Percentiles rank a stretch among this genome's conserved stretches.
phyloP scores from a whole-genome alignment of 2,113 vertebrate genomes.

The Clarias batrachus region DNA sequence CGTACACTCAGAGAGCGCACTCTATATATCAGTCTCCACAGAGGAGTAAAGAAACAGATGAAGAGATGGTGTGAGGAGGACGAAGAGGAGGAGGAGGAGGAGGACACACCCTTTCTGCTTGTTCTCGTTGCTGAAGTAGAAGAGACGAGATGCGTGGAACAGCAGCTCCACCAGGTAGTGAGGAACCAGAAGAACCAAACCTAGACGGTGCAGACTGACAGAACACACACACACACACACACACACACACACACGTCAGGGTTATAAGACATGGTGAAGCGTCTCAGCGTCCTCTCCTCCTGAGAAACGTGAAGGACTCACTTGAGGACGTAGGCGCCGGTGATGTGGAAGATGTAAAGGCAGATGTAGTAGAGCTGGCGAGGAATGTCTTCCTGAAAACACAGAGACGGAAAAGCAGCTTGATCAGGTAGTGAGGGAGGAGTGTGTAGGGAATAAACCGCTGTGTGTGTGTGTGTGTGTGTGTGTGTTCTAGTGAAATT shows the following conservation, averaged over 20 bases:
- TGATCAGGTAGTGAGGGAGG: not conserved
- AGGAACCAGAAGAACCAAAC: constrained; percentile 79
- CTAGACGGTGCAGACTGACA: constrained; percentile 77
- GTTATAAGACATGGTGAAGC: not conserved
- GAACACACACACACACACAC: constrained; percentile 1
- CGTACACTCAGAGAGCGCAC: not conserved
- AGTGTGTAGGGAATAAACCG: not conserved
- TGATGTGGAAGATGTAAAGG: constrained; percentile 82
- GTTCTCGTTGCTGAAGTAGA: constrained; percentile 85
- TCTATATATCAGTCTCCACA: no score
- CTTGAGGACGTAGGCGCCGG: constrained; percentile 83
- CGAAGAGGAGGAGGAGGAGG: not conserved
- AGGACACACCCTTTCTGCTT: constrained; percentile 80
- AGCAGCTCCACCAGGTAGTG: constrained; percentile 84
- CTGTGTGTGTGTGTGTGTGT: not conserved
- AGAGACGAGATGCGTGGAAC: constrained; percentile 82
- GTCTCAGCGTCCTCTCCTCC: not conserved
- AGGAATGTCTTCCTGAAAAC: constrained; percentile 79
- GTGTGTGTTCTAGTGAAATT: not conserved
- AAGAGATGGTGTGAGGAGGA: not conserved
- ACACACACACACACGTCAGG: not conserved
- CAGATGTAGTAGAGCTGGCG: constrained; percentile 83
- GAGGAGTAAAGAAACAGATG: not conserved
- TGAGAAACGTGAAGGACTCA: constrained; percentile 63
- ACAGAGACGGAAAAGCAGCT: not conserved